Evolutionary conservation across 2,797 vertebrate species (phyloP).

Genomic region (Argyrosomus regius): DNA sequence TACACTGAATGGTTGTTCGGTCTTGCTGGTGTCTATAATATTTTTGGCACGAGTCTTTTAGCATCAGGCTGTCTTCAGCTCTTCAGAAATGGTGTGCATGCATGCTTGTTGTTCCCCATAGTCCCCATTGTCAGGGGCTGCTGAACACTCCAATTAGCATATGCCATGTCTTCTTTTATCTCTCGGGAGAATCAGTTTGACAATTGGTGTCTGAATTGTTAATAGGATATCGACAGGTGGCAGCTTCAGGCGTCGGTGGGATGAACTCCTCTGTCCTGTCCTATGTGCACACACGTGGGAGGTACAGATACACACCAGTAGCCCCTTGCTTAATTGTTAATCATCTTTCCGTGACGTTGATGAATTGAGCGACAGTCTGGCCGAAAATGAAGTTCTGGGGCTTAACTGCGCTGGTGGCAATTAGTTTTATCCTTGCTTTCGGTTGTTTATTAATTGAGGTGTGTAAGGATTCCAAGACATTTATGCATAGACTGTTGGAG

Average conservation of each 20-base stretch:
- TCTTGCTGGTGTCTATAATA: neutral
- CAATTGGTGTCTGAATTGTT: slow-evolving; percentile 62
- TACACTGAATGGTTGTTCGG: neutral
- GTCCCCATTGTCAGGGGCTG: slow-evolving; percentile 34
- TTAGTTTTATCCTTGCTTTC: slow-evolving; percentile 58
- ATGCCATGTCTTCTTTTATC: slow-evolving; percentile 40
- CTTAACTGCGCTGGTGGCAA: slow-evolving; percentile 63
- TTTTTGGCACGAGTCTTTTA: neutral
- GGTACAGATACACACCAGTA: slow-evolving; percentile 49
- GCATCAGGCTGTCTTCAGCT: neutral
- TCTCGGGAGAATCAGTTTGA: slow-evolving; percentile 68
- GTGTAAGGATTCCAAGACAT: slow-evolving; percentile 33
- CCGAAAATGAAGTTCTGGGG: slow-evolving; percentile 67
- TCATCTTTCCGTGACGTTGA: slow-evolving; percentile 69
- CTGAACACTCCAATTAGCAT: slow-evolving; percentile 54
- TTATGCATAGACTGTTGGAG: slow-evolving; percentile 32
- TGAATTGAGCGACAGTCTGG: slow-evolving; percentile 64
- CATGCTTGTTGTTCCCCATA: neutral
- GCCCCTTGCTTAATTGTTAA: slow-evolving; percentile 71
- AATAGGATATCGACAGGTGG: slow-evolving; percentile 72
- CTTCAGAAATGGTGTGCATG: slow-evolving; percentile 5
- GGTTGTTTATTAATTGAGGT: slow-evolving; percentile 60
- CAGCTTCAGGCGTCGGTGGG: slow-evolving; percentile 52
- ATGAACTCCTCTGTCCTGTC: slow-evolving; percentile 38
- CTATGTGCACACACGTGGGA: slow-evolving; percentile 45